Percentiles rank a stretch among this genome's conserved stretches.
Evolutionary conservation across 2,888 invertebrate genomes (phyloP).

Genomic region (Perizoma affinitatum): DNA sequence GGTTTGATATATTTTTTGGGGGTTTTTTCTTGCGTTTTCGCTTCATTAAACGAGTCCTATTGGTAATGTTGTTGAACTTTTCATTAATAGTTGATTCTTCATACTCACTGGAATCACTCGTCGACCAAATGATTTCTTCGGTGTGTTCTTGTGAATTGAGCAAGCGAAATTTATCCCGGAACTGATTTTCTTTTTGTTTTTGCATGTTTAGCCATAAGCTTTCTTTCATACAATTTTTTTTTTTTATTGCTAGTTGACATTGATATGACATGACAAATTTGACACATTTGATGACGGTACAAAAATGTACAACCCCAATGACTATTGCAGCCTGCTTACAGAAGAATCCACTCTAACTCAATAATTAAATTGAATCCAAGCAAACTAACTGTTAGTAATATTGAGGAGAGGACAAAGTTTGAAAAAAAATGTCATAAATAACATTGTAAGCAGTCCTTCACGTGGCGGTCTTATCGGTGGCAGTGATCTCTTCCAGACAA

Average conservation of each 20-base stretch:
- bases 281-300: too few relatives aligned
- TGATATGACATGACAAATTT: not conserved
- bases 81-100: slow-evolving; percentile 50
- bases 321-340: too few relatives aligned
- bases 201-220: slow-evolving; percentile 45
- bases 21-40: slow-evolving; percentile 64
- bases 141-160: slow-evolving; percentile 65
- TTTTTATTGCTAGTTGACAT: not conserved
- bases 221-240: too few relatives aligned
- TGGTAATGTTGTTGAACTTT: slow-evolving; percentile 37
- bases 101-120: slow-evolving; percentile 68
- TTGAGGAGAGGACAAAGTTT: too few relatives aligned
- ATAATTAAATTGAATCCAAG: too few relatives aligned
- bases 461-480: too few relatives aligned
- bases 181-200: slow-evolving; percentile 58
- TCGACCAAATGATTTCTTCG: slow-evolving; percentile 72
- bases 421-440: too few relatives aligned
- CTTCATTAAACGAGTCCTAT: slow-evolving; percentile 46
- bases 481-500: too few relatives aligned
- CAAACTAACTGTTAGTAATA: too few relatives aligned
- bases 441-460: too few relatives aligned
- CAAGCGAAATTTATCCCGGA: slow-evolving; percentile 60
- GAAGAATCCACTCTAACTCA: too few relatives aligned
- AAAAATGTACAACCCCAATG: too few relatives aligned
- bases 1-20: slow-evolving; percentile 57